phyloP scores from a whole-genome alignment of 2,888 invertebrate species.

The Protodeltote pygarga region DNA sequence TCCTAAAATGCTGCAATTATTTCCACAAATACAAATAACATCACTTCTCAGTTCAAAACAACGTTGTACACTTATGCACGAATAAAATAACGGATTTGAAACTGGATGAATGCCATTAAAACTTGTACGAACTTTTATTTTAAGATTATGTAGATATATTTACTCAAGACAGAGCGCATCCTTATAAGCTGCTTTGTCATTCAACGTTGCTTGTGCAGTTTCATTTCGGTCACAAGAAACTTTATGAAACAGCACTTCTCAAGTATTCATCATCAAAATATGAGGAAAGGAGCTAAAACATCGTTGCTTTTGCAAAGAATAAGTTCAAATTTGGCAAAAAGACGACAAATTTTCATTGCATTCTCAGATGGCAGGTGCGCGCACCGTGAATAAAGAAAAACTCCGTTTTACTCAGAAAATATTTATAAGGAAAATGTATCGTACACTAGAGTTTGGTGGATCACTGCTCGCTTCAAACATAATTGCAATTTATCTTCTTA shows the following conservation, averaged over 20 bases:
- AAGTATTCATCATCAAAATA: constrained; percentile 62
- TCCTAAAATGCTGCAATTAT: too few relatives aligned
- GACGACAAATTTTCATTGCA: constrained; percentile 80
- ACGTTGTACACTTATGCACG: constrained; percentile 17
- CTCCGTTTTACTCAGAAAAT: constrained; percentile 66
- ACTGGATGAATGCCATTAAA: constrained; percentile 44
- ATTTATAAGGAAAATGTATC: constrained; percentile 72
- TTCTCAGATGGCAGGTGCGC: constrained; percentile 70
- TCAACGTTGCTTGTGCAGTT: constrained; percentile 49
- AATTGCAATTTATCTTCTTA: too few relatives aligned
- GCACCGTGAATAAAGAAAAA: constrained; percentile 72
- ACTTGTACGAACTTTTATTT: constrained; percentile 45
- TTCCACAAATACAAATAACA: constrained; percentile 1
- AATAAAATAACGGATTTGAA: constrained; percentile 34
- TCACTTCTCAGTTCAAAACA: constrained; percentile 21
- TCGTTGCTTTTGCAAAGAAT: constrained; percentile 64
- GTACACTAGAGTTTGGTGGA: constrained; percentile 57
- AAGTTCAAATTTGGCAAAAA: constrained; percentile 76
- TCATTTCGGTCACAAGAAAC: constrained; percentile 52
- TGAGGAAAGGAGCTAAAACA: constrained; percentile 57
- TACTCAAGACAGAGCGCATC: constrained; percentile 37
- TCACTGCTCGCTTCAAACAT: constrained; percentile 61
- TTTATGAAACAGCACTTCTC: constrained; percentile 54
- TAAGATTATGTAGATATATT: constrained; percentile 49
- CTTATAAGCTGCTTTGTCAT: constrained; percentile 49